These are phyloP conservation scores for Anolis apletophallus DNA, from an alignment of 2,797 vertebrate genomes.

Conservation along the genomic window DNA sequence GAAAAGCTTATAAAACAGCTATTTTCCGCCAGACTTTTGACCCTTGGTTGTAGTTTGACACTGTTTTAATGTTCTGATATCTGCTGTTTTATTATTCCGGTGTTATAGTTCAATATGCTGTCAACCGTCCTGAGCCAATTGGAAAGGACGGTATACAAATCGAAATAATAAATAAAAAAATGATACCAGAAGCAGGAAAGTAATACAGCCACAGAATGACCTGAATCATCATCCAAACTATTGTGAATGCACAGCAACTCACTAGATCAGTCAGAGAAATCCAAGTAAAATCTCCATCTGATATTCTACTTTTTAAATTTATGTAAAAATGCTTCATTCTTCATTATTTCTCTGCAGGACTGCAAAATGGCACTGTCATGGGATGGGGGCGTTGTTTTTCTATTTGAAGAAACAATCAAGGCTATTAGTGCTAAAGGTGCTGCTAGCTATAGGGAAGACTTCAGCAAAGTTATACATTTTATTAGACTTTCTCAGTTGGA, in stretches of 20 bases:
- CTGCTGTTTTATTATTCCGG: too few relatives aligned
- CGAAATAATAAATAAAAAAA: too few relatives aligned
- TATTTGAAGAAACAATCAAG: background rate
- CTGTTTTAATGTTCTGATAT: too few relatives aligned
- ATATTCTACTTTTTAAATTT: background rate
- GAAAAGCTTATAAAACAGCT: too few relatives aligned
- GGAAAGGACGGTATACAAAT: too few relatives aligned
- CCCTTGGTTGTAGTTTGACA: too few relatives aligned
- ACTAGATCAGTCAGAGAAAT: background rate
- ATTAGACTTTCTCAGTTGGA: constrained; percentile 12
- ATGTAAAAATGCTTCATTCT: background rate
- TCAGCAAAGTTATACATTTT: constrained; percentile 7
- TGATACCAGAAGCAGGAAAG: too few relatives aligned
- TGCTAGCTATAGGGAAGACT: background rate
- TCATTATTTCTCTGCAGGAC: background rate
- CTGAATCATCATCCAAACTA: too few relatives aligned
- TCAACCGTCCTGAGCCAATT: too few relatives aligned
- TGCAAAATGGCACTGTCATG: background rate
- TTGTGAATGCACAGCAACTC: background rate
- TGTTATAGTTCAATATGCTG: too few relatives aligned
- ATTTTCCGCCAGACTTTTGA: too few relatives aligned
- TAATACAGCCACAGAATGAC: background rate
- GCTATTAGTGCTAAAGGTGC: background rate
- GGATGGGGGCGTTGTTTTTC: background rate
- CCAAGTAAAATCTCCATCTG: background rate